These are phyloP conservation scores for Wiebesia pumilae DNA, from an alignment of 1,140 invertebrate species.

Conservation along the genomic window DNA sequence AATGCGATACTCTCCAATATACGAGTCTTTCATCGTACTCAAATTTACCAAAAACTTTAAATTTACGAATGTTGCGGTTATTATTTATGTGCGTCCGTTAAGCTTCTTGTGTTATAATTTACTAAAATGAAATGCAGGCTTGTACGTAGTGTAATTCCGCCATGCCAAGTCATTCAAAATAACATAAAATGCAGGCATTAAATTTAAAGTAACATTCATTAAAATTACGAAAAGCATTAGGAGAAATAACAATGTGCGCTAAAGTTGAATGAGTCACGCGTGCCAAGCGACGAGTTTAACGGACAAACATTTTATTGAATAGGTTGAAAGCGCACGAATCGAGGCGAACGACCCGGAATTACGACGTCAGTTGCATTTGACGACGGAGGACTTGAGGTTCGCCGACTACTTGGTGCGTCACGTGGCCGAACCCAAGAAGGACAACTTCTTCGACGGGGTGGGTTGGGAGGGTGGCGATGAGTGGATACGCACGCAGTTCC, in stretches of 20 bases:
- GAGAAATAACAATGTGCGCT: not conserved
- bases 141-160: not conserved
- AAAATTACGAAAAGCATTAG: not conserved
- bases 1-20: too few relatives aligned
- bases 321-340: slow-evolving; percentile 86
- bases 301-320: not conserved
- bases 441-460: slow-evolving; percentile 86
- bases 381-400: slow-evolving; percentile 96
- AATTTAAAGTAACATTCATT: not conserved
- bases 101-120: not conserved
- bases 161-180: not conserved
- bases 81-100: not conserved
- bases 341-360: slow-evolving; percentile 92
- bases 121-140: not conserved
- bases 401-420: slow-evolving; percentile 94
- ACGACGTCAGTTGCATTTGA: slow-evolving; percentile 87
- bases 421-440: slow-evolving; percentile 86
- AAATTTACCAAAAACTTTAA: not conserved
- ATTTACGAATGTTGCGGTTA: not conserved
- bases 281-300: not conserved
- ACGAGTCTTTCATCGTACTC: not conserved
- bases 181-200: not conserved
- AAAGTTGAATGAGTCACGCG: not conserved
- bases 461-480: slow-evolving; percentile 94
- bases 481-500: slow-evolving; percentile 97